phyloP scores from a whole-genome alignment of 1,140 invertebrate genomes.

The Papilio polyxenes region DNA sequence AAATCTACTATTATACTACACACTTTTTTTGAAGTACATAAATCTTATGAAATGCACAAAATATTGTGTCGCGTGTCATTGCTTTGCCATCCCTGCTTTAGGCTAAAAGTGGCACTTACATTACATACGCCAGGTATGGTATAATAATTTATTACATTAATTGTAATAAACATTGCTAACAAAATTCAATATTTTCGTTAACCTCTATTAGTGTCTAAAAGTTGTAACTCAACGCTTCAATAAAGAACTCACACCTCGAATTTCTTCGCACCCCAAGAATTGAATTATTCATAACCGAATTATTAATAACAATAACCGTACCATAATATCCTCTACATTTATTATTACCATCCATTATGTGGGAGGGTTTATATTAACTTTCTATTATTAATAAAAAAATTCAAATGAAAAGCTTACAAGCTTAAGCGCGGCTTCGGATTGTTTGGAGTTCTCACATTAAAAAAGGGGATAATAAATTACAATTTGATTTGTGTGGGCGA shows the following conservation, averaged over 20 bases:
- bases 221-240: not conserved
- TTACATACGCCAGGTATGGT: too few species aligned
- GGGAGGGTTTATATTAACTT: slow-evolving; percentile 52
- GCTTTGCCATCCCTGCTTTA: too few species aligned
- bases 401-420: slow-evolving; percentile 62
- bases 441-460: slow-evolving; percentile 70
- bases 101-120: too few species aligned
- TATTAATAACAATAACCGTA: slow-evolving; percentile 62
- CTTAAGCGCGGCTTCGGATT: slow-evolving; percentile 59
- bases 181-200: not conserved
- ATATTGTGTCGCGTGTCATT: not conserved
- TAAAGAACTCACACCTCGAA: slow-evolving; percentile 38
- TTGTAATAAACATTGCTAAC: too few species aligned
- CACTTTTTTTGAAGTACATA: too few species aligned
- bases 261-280: slow-evolving; percentile 44
- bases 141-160: too few species aligned
- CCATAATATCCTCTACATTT: slow-evolving; percentile 53
- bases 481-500: slow-evolving; percentile 55
- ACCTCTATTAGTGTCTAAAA: not conserved
- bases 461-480: slow-evolving; percentile 60
- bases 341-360: slow-evolving; percentile 53
- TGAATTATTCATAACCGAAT: slow-evolving; percentile 68
- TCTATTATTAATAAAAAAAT: slow-evolving; percentile 69
- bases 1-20: too few species aligned
- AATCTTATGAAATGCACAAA: too few species aligned